Base-by-base conservation (phyloP, 2,888 invertebrate species). In the Cephus nigrinus region DNA sequence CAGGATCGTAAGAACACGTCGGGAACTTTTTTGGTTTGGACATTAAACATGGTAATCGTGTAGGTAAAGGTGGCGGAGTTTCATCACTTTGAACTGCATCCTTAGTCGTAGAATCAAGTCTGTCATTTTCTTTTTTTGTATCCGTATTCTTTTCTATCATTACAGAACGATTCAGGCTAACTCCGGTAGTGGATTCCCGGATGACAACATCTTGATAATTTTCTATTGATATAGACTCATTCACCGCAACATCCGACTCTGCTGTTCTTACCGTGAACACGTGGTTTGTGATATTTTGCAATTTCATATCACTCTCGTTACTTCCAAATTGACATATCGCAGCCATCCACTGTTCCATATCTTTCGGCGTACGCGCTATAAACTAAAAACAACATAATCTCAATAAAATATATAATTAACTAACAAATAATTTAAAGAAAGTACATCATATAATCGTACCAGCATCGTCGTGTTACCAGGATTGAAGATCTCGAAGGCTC, bases 281-380 rank as follows among this genome's bases (percentile, higher is more conserved):
- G 15, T 12, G 4, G 12, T 31, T 31, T 30, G 12, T 12, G 1
- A 68, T 11, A 33, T 31, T 23, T 33, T 71, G 4, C 12, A 11
- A 5, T 71, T 32, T 32, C 71, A 32, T 1, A 23, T 30, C 31
- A 34, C 11, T 33, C 35, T 36, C 3, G 33, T 34, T 75, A 1
- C 4, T n/a, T 71, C 68, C 79, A 3, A 85, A 77, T 11, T 84
- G 82, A 40, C 82, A 83, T 74, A 91, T 87, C 1, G 86, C 86
- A 5, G 83, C 78, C 4, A 91, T 80, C 91, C 92, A 92, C n/a
- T 90, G 88, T 30, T 87, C 85, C 91, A 90, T 91, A 32, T 91
- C 91, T 68, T 86, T 87, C 0, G 86, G 84, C 12, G 82, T 85
- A 32, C 82, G 86, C 0, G 90, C 91, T 12, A 88, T 82, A 35